phyloP scores from a whole-genome alignment of 1,140 invertebrate species.

The Rhizoglyphus robini region DNA sequence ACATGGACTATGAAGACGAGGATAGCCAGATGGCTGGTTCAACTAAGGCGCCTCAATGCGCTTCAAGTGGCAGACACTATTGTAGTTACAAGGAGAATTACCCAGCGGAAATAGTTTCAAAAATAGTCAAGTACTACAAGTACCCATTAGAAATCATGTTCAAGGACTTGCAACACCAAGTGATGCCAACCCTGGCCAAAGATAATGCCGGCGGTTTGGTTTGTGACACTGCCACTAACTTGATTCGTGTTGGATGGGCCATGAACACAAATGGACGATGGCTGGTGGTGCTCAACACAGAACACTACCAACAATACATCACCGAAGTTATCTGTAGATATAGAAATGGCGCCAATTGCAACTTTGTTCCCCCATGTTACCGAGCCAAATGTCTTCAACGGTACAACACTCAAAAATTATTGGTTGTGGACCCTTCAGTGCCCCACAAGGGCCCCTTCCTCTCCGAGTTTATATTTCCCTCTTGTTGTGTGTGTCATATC shows the following conservation, averaged over 20 bases:
- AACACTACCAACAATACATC: slow-evolving; percentile 28
- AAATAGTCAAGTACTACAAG: slow-evolving; percentile 28
- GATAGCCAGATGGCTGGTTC: slow-evolving; percentile 22
- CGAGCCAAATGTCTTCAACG: slow-evolving; percentile 27
- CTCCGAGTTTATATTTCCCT: slow-evolving; percentile 29
- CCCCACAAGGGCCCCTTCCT: slow-evolving; percentile 29
- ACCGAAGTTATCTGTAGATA: slow-evolving; percentile 29
- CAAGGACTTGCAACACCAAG: slow-evolving; percentile 24
- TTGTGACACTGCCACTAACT: slow-evolving; percentile 29
- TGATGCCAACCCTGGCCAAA: slow-evolving; percentile 27
- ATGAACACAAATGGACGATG: slow-evolving; percentile 29
- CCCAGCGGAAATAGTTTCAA: slow-evolving; percentile 25
- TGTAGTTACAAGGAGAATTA: slow-evolving; percentile 28
- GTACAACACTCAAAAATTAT: slow-evolving; percentile 28
- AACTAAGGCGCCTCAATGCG: slow-evolving; percentile 26
- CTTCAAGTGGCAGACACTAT: slow-evolving; percentile 25
- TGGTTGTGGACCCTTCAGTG: slow-evolving; percentile 29
- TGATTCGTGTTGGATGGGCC: slow-evolving; percentile 29
- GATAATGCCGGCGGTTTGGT: slow-evolving; percentile 26
- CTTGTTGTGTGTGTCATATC: slow-evolving; percentile 29
- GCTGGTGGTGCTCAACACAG: slow-evolving; percentile 29
- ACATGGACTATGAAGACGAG: slow-evolving; percentile 20
- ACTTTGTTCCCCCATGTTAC: slow-evolving; percentile 29
- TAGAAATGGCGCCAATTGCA: slow-evolving; percentile 25
- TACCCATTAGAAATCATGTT: slow-evolving; percentile 30